These are phyloP conservation scores for Jordanella pulchra DNA, from an alignment of 2,797 vertebrate species.

Conservation along the genomic window DNA sequence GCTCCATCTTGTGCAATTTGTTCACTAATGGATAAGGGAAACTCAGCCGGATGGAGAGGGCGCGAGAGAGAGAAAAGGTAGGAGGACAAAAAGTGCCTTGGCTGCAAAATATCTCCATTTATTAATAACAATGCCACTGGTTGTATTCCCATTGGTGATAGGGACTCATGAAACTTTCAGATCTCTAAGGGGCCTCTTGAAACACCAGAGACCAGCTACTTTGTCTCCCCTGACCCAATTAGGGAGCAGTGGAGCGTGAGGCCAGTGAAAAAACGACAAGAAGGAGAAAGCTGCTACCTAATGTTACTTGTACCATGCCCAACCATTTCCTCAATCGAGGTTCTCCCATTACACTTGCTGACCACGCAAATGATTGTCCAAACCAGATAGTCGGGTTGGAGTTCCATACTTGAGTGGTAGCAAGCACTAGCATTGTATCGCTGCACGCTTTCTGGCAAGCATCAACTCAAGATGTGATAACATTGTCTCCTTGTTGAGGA, in stretches of 20 bases:
- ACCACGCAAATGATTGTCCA: slow-evolving; percentile 50
- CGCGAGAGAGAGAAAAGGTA: slow-evolving; percentile 51
- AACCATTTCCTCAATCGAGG: slow-evolving; percentile 63
- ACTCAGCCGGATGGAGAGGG: slow-evolving; percentile 57
- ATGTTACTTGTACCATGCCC: slow-evolving; percentile 59
- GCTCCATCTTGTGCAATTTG: slow-evolving; percentile 64
- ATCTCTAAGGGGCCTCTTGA: slow-evolving; percentile 81
- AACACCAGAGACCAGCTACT: slow-evolving; percentile 80
- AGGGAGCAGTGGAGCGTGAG: slow-evolving; percentile 77
- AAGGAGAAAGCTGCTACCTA: slow-evolving; percentile 65
- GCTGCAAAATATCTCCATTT: slow-evolving; percentile 83
- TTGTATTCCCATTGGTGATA: slow-evolving; percentile 78
- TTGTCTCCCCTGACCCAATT: slow-evolving; percentile 85
- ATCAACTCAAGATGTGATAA: slow-evolving; percentile 46
- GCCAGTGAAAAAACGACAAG: slow-evolving; percentile 66
- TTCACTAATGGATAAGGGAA: slow-evolving; percentile 72
- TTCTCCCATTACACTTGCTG: slow-evolving; percentile 53
- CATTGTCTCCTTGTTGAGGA: slow-evolving; percentile 35
- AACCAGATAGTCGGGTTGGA: slow-evolving; percentile 30
- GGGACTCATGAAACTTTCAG: slow-evolving; percentile 86
- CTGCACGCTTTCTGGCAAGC: slow-evolving; percentile 9
- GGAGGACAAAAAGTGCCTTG: slow-evolving; percentile 73
- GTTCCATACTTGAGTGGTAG: slow-evolving; percentile 15
- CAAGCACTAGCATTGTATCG: slow-evolving; percentile 14
- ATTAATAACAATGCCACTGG: slow-evolving; percentile 84